phyloP scores from a whole-genome alignment of 1,140 invertebrate genomes.

The Musca domestica region DNA sequence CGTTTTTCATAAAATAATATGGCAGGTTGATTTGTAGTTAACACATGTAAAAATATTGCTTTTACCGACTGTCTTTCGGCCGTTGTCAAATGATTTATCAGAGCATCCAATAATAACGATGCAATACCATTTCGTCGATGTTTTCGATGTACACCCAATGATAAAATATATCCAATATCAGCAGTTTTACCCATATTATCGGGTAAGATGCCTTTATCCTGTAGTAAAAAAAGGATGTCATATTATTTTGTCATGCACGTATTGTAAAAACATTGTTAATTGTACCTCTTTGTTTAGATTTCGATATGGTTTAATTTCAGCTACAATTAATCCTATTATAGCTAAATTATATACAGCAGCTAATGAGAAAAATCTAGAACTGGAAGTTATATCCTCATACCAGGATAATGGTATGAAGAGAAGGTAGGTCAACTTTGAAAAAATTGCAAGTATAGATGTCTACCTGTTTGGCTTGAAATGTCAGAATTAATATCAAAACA shows the following conservation, averaged over 20 bases:
- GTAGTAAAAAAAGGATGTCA: slow-evolving; percentile 59
- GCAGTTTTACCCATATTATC: slow-evolving; percentile 69
- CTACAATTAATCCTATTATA: slow-evolving; percentile 90
- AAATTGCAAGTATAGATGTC: no score
- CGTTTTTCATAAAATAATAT: slow-evolving; percentile 94
- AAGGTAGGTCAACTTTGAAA: no score
- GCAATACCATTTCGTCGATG: slow-evolving; percentile 91
- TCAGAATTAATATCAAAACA: no score
- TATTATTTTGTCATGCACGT: slow-evolving; percentile 49
- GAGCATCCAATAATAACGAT: slow-evolving; percentile 84
- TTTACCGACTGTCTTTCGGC: slow-evolving; percentile 77
- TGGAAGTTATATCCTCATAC: slow-evolving; percentile 91
- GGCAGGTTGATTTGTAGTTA: slow-evolving; percentile 89
- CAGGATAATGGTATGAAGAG: slow-evolving; percentile 89
- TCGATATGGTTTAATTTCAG: slow-evolving; percentile 87
- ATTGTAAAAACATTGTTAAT: slow-evolving; percentile 91
- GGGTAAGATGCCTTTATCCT: slow-evolving; percentile 89
- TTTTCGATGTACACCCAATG: slow-evolving; percentile 77
- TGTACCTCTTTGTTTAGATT: slow-evolving; percentile 71
- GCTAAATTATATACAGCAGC: slow-evolving; percentile 85
- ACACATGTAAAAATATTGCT: slow-evolving; percentile 93
- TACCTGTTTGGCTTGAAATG: no score
- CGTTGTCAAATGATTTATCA: slow-evolving; percentile 75
- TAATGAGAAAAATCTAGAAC: slow-evolving; percentile 85
- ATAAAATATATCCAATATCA: slow-evolving; percentile 92